Percentiles rank a stretch among this genome's conserved stretches.
phyloP scores from a whole-genome alignment of 2,888 invertebrate species.

The Polyommatus icarus region DNA sequence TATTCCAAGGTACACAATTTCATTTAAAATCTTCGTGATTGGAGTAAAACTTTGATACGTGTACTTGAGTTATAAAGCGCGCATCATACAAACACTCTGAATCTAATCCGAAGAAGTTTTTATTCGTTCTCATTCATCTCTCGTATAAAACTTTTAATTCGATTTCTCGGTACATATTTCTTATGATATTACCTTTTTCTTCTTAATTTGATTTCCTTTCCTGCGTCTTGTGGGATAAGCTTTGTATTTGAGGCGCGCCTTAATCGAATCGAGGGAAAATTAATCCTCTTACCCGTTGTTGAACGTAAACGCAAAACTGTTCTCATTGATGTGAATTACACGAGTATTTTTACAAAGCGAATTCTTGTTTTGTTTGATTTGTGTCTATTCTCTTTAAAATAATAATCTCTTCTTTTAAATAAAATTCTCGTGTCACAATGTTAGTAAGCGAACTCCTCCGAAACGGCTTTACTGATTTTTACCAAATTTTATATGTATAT shows the following conservation, averaged over 20 bases:
- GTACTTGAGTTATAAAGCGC: neutral
- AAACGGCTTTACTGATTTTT: too few species aligned
- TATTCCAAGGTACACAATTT: too few species aligned
- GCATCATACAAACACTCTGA: constrained; percentile 3
- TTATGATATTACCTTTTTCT: constrained; percentile 4
- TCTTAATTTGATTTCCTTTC: constrained; percentile 2
- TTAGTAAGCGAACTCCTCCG: too few species aligned
- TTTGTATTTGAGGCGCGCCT: neutral
- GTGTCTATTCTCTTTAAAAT: neutral
- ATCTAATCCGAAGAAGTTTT: constrained; percentile 18
- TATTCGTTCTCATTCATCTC: neutral
- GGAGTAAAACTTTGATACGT: neutral
- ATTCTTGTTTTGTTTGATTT: neutral
- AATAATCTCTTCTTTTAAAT: too few species aligned
- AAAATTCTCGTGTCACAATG: too few species aligned
- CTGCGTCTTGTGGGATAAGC: constrained; percentile 1
- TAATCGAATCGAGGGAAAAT: neutral
- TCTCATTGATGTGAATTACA: neutral
- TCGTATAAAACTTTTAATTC: constrained; percentile 22
- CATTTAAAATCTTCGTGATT: neutral
- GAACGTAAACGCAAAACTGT: neutral
- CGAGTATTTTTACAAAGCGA: neutral
- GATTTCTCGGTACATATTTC: constrained; percentile 15
- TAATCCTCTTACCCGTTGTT: neutral
- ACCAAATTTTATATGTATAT: too few species aligned